Evolutionary conservation across 64 coral and sea anemone species (phyloP).

Genomic region (Porites lutea): DNA sequence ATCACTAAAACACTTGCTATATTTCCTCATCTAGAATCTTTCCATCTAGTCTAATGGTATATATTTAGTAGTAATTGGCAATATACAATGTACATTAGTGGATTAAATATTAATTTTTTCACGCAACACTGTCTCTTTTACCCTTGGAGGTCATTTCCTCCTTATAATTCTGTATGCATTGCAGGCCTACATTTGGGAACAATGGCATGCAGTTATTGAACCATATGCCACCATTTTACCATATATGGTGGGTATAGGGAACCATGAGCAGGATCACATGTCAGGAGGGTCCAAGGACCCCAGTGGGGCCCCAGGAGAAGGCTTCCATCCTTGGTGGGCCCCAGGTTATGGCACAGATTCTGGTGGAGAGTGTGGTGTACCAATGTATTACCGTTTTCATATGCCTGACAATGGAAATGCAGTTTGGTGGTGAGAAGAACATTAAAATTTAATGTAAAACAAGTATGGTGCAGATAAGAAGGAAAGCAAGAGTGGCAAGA

Average conservation of each 20-base stretch:
- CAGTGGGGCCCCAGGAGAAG: slow-evolving; percentile 92
- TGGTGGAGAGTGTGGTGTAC: slow-evolving; percentile 96
- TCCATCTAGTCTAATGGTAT: too few relatives aligned
- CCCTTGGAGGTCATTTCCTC: background rate
- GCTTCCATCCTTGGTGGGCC: slow-evolving; percentile 97
- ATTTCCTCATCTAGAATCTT: too few relatives aligned
- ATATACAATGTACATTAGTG: too few relatives aligned
- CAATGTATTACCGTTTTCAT: slow-evolving; percentile 97
- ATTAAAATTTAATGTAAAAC: background rate
- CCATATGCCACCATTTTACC: slow-evolving; percentile 85
- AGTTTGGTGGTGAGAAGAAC: slow-evolving; percentile 91
- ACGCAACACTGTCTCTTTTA: too few relatives aligned
- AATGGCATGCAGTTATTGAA: slow-evolving; percentile 82
- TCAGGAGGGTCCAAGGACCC: slow-evolving; percentile 86
- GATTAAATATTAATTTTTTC: too few relatives aligned
- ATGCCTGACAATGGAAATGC: slow-evolving; percentile 98
- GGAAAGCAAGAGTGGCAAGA: too few relatives aligned
- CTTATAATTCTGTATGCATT: background rate
- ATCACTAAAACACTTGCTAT: too few relatives aligned
- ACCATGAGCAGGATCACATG: slow-evolving; percentile 94
- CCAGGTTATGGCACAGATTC: slow-evolving; percentile 82
- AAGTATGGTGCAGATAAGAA: too few relatives aligned
- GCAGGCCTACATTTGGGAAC: slow-evolving; percentile 97
- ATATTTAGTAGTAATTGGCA: too few relatives aligned
- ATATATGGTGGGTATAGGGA: slow-evolving; percentile 98